A percentile compares a stretch with the other conserved stretches of the same genome.
Evolutionary conservation across 2,797 vertebrate genomes (phyloP).

Genomic region (Bradypodion pumilum): DNA sequence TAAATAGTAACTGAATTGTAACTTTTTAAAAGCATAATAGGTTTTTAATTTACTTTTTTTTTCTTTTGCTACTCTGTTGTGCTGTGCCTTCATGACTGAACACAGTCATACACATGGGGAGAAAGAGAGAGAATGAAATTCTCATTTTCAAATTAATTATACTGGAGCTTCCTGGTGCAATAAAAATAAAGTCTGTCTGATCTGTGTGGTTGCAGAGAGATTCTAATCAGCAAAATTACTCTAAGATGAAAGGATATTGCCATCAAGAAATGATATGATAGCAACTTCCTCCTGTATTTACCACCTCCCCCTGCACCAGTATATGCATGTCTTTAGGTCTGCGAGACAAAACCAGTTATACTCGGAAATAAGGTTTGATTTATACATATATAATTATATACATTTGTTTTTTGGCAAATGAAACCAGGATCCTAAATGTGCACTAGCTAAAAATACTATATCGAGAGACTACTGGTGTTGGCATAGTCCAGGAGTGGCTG

Average conservation of each 20-base stretch:
- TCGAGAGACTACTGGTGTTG: background rate
- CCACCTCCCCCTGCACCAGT: background rate
- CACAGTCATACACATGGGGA: background rate
- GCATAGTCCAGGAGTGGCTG: no score
- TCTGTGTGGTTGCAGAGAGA: background rate
- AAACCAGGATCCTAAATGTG: background rate
- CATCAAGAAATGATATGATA: conserved; percentile 5
- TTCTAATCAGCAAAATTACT: conserved; percentile 29
- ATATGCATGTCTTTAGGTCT: background rate
- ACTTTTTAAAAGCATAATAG: background rate
- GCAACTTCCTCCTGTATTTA: background rate
- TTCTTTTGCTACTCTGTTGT: background rate
- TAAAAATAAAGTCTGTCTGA: conserved; percentile 8
- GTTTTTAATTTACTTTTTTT: background rate
- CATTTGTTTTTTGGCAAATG: background rate
- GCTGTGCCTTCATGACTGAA: no score
- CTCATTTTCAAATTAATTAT: conserved; percentile 26
- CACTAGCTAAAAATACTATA: background rate
- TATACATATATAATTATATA: background rate
- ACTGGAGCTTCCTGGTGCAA: conserved; percentile 2
- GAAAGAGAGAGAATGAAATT: no score
- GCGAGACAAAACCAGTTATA: conserved; percentile 7
- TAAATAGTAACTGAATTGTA: background rate
- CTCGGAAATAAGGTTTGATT: background rate
- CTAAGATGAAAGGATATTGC: conserved; percentile 28